A percentile compares a stretch with the other conserved stretches of the same genome.
phyloP scores from a whole-genome alignment of 2,113 vertebrate genomes.

The Catharus bicknelli region DNA sequence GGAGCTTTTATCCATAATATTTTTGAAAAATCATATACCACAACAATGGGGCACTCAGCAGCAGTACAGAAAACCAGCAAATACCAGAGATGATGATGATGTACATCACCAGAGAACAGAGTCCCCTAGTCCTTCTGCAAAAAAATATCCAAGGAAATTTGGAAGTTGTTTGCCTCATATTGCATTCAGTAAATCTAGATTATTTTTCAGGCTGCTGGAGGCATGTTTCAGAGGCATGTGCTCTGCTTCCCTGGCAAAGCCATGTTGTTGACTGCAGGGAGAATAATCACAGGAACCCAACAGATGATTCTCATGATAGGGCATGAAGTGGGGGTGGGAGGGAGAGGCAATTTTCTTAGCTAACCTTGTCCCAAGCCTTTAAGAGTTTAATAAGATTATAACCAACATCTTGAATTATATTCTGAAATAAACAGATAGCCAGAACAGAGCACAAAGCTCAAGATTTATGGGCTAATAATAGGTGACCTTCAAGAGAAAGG shows the following conservation, averaged over 20 bases:
- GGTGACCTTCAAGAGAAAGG: conserved; percentile 49
- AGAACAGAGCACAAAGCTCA: conserved; percentile 6
- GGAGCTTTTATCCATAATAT: neutral
- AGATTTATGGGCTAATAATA: conserved; percentile 52
- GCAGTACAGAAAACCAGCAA: neutral
- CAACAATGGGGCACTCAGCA: neutral
- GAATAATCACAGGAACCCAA: conserved; percentile 22
- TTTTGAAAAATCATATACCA: neutral
- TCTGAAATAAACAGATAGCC: conserved; percentile 62
- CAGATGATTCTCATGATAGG: conserved; percentile 4
- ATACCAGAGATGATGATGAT: rapidly evolving
- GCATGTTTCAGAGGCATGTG: neutral
- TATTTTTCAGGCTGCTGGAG: neutral
- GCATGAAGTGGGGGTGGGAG: neutral
- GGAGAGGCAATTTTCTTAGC: conserved; percentile 59
- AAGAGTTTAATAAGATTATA: conserved; percentile 43
- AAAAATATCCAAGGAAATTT: neutral
- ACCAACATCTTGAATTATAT: conserved; percentile 58
- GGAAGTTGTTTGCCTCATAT: neutral
- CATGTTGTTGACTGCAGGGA: neutral
- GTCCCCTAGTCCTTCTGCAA: neutral
- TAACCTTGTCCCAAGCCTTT: conserved; percentile 48
- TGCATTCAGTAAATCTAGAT: neutral
- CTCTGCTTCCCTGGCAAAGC: neutral
- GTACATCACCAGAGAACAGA: neutral